Evolutionary conservation across 2,888 invertebrate genomes (phyloP).

Genomic region (Hydropsyche betteni): DNA sequence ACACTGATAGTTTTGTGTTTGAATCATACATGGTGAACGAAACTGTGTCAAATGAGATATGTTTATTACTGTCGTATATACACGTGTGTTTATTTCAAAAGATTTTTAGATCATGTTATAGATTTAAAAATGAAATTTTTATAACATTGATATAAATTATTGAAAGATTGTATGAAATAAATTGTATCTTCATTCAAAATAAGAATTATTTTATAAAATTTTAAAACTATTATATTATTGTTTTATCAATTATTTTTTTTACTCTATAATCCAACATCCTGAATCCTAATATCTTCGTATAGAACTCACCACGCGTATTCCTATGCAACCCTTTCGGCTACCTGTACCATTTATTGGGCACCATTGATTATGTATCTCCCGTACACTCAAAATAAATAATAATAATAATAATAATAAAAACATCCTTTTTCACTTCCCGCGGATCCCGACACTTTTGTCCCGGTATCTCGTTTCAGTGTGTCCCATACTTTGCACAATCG

Average conservation of each 20-base stretch:
- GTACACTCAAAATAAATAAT: conserved; percentile 30
- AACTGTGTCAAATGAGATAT: conserved; percentile 31
- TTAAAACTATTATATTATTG: no score
- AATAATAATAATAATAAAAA: conserved; percentile 37
- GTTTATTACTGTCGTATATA: conserved; percentile 8
- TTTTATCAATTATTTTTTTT: no score
- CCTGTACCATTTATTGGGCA: conserved; percentile 46
- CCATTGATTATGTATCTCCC: conserved; percentile 49
- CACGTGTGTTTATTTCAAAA: background rate
- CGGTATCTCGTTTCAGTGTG: conserved; percentile 67
- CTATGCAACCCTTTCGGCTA: conserved; percentile 28
- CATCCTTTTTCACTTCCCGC: conserved; percentile 48
- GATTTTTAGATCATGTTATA: background rate
- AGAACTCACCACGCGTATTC: conserved; percentile 12
- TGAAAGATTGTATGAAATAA: no score
- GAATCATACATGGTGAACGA: background rate
- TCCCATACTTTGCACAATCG: conserved; percentile 41
- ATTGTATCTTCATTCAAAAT: no score
- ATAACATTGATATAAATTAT: no score
- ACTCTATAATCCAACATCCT: background rate
- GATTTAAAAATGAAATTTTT: background rate
- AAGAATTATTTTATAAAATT: no score
- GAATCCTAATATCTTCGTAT: conserved; percentile 17
- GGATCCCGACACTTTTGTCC: conserved; percentile 58
- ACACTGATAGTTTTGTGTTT: conserved; percentile 29